Evolutionary conservation across 2,113 vertebrate species (phyloP).

Genomic region (Sus scrofa): T2T-Sscrofa CM000813.6:102267501-102268000

Average conservation of each 20-base stretch:
- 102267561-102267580: neutral
- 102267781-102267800: neutral
- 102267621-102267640: neutral
- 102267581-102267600: neutral
- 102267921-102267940: neutral
- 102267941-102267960: neutral
- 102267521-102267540: neutral
- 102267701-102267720: neutral
- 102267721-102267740: neutral
- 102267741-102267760: neutral
- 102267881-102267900: slow-evolving; percentile 5
- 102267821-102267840: neutral
- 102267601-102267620: neutral
- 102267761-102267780: neutral
- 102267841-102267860: neutral
- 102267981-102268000: neutral
- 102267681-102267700: neutral
- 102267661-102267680: neutral
- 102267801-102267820: slow-evolving; percentile 38
- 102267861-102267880: neutral
- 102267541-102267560: neutral
- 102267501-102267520: neutral
- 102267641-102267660: neutral
- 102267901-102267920: slow-evolving; percentile 5
- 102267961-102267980: slow-evolving; percentile 8